phyloP scores from a whole-genome alignment of 1,140 invertebrate species.

The Listronotus bonariensis region DNA sequence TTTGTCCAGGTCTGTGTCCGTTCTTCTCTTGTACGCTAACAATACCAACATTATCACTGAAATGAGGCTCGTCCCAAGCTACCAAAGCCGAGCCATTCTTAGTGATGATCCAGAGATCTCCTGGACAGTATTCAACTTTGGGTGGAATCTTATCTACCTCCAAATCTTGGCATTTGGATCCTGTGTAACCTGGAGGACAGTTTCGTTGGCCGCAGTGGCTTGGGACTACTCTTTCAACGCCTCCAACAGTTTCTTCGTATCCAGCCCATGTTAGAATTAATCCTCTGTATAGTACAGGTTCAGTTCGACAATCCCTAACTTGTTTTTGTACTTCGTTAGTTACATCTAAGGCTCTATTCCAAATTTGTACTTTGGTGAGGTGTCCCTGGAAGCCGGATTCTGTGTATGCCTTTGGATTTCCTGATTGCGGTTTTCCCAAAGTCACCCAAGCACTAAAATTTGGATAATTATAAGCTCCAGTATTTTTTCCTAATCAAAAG shows the following conservation, averaged over 20 bases:
- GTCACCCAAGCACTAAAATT: conserved; percentile 84
- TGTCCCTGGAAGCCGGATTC: conserved; percentile 93
- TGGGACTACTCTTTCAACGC: conserved; percentile 88
- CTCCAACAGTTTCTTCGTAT: conserved; percentile 85
- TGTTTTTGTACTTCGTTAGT: conserved; percentile 93
- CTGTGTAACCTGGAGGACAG: conserved; percentile 83
- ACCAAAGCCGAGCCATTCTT: conserved; percentile 90
- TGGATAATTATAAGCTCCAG: too few relatives aligned
- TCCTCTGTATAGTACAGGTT: conserved; percentile 86
- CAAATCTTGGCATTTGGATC: conserved; percentile 81
- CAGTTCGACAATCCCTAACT: conserved; percentile 87
- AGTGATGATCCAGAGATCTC: conserved; percentile 92
- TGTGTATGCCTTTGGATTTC: conserved; percentile 74
- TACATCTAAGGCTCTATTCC: conserved; percentile 88
- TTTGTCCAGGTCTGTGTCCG: conserved; percentile 87
- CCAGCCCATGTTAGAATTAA: conserved; percentile 90
- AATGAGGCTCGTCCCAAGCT: conserved; percentile 92
- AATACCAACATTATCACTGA: conserved; percentile 85
- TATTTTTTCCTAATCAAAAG: too few relatives aligned
- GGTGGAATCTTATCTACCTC: conserved; percentile 75
- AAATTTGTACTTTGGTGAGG: conserved; percentile 92
- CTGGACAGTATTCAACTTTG: conserved; percentile 86
- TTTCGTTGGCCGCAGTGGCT: conserved; percentile 87
- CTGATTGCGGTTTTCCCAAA: conserved; percentile 82
- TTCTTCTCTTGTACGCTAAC: conserved; percentile 81